These are phyloP conservation scores for Pachymerium ferrugineum DNA, from an alignment of 2,888 invertebrate genomes.

Conservation along the genomic window DNA sequence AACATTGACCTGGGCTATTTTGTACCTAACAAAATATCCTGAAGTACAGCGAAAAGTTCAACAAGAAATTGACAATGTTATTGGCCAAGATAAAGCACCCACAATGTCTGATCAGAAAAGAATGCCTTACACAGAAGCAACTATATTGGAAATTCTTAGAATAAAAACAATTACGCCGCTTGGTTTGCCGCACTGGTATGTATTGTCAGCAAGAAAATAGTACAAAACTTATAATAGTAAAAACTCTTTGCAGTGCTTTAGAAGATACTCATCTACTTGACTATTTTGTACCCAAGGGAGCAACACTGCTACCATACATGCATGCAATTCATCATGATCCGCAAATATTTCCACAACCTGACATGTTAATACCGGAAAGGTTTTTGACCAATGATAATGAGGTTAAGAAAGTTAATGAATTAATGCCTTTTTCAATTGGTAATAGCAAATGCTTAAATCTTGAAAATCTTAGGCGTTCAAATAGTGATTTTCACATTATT, in stretches of 20 bases:
- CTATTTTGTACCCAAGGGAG: conserved; percentile 5
- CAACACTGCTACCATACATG: conserved; percentile 9
- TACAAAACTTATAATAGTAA: neutral
- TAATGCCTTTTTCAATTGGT: neutral
- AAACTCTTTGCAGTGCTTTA: neutral
- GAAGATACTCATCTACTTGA: conserved; percentile 15
- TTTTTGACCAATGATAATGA: neutral
- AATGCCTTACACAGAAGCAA: conserved; percentile 19
- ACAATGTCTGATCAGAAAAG: conserved; percentile 1
- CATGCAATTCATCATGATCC: conserved; percentile 24
- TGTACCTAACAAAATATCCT: neutral
- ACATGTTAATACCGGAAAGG: neutral
- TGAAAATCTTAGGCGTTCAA: neutral
- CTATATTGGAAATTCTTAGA: neutral
- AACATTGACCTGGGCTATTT: neutral
- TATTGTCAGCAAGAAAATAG: neutral
- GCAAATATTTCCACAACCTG: neutral
- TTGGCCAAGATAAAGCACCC: neutral
- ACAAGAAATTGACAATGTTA: neutral
- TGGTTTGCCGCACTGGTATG: neutral
- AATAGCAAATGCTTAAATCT: neutral
- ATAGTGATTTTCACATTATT: neutral
- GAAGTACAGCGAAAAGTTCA: neutral
- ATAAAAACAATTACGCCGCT: neutral
- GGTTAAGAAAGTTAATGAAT: neutral